Evolutionary conservation across 92 coral and sea anemone genomes (phyloP).

Genomic region (Phymanthus crucifer): DNA sequence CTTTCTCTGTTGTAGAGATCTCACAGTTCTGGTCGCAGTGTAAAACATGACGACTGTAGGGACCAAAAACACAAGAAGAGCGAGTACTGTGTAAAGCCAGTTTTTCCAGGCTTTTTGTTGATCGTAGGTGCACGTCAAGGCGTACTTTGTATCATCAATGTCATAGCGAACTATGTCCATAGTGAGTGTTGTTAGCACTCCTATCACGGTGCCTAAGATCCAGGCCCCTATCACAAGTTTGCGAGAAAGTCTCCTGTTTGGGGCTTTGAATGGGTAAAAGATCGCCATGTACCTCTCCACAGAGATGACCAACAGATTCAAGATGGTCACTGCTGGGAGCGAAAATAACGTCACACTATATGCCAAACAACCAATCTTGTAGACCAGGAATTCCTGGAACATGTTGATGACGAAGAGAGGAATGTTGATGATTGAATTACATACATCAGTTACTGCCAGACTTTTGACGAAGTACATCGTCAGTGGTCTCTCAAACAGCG

Average conservation of each 20-base stretch:
- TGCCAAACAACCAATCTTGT: neutral
- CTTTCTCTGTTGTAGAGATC: conserved; percentile 1
- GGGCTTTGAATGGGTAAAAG: conserved; percentile 4
- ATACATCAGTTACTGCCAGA: conserved; percentile 7
- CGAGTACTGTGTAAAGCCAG: neutral
- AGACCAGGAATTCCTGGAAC: conserved; percentile 1
- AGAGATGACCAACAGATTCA: conserved; percentile 18
- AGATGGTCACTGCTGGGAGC: conserved; percentile 2
- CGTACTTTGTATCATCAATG: neutral
- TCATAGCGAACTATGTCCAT: neutral
- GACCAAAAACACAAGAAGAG: neutral
- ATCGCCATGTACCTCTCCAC: conserved; percentile 18
- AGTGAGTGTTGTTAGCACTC: neutral
- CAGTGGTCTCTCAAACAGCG: conserved; percentile 7
- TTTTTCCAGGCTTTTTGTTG: neutral
- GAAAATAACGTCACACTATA: conserved; percentile 6
- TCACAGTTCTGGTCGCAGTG: neutral
- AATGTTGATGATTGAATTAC: neutral
- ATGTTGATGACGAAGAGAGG: conserved; percentile 5
- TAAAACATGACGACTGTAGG: neutral
- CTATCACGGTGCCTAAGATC: conserved; percentile 3
- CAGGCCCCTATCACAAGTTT: conserved; percentile 17
- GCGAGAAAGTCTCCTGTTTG: neutral
- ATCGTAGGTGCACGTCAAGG: neutral
- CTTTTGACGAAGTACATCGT: conserved; percentile 26